Percentiles rank a stretch among this genome's conserved stretches.
These are phyloP conservation scores for Carterocephalus palaemon DNA, from an alignment of 2,888 invertebrate species.

Conservation along the genomic window DNA sequence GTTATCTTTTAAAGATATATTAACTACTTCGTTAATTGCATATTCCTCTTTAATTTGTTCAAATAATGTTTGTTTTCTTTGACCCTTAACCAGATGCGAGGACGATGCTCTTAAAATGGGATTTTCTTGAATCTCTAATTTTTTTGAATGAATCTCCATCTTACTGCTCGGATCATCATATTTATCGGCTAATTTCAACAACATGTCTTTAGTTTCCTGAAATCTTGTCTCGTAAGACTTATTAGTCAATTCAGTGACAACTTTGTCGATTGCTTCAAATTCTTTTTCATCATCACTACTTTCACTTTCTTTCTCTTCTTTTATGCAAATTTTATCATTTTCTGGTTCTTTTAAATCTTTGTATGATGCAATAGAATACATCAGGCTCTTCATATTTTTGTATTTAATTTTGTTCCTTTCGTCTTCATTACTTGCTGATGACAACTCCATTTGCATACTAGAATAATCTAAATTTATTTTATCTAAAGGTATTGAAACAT, in stretches of 20 bases:
- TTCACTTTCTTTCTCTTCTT: conserved; percentile 36
- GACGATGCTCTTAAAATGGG: conserved; percentile 58
- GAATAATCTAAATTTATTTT: conserved; percentile 52
- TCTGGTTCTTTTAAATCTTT: conserved; percentile 36
- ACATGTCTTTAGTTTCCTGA: conserved; percentile 67
- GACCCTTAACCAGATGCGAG: conserved; percentile 45
- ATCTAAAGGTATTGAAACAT: conserved; percentile 51
- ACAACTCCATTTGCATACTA: conserved; percentile 53
- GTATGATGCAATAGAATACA: conserved; percentile 48
- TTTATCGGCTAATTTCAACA: conserved; percentile 56
- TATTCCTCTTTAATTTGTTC: conserved; percentile 58
- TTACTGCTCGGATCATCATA: conserved; percentile 46
- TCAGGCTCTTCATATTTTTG: conserved; percentile 58
- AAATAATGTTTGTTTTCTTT: conserved; percentile 44
- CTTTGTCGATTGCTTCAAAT: conserved; percentile 61
- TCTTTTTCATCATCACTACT: conserved; percentile 48
- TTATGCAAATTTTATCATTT: conserved; percentile 20
- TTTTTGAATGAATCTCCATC: conserved; percentile 18
- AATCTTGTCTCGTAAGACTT: conserved; percentile 67
- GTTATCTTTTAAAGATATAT: conserved; percentile 56
- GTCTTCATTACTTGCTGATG: conserved; percentile 42
- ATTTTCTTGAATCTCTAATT: conserved; percentile 38
- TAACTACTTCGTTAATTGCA: conserved; percentile 58
- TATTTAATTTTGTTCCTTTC: conserved; percentile 52
- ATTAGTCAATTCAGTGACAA: conserved; percentile 60